Percentiles rank a stretch among this genome's conserved stretches.
phyloP scores from a whole-genome alignment of 2,797 vertebrate species.

The Botia almorhae region DNA sequence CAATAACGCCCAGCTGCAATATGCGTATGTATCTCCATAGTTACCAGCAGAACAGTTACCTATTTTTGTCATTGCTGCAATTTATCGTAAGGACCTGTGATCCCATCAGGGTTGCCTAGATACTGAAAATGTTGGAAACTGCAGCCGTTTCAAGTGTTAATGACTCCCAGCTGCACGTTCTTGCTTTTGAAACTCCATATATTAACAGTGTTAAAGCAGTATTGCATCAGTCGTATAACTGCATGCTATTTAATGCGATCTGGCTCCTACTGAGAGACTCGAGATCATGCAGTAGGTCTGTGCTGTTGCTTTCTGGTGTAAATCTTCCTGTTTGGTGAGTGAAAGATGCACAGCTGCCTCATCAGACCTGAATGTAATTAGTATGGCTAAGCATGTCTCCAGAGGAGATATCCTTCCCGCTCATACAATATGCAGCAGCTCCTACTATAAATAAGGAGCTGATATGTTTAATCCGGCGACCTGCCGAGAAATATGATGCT shows the following conservation, averaged over 20 bases:
- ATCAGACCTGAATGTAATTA: constrained; percentile 50
- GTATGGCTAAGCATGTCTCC: constrained; percentile 65
- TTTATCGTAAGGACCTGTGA: constrained; percentile 29
- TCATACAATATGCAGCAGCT: constrained; percentile 77
- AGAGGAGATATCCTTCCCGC: constrained; percentile 66
- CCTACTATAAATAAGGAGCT: constrained; percentile 78
- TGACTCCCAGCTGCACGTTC: constrained; percentile 6
- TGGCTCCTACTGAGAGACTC: background rate
- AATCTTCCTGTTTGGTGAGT: constrained; percentile 17
- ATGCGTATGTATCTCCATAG: constrained; percentile 14
- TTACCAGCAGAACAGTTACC: constrained; percentile 7
- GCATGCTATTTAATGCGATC: background rate
- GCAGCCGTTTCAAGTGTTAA: constrained; percentile 7
- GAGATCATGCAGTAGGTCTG: background rate
- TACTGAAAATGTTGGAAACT: constrained; percentile 13
- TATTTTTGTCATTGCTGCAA: constrained; percentile 36
- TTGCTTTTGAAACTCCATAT: background rate
- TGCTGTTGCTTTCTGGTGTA: background rate
- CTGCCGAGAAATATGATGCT: constrained; percentile 61
- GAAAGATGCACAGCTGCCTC: background rate
- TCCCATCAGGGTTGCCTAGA: constrained; percentile 32
- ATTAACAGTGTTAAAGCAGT: constrained; percentile 8
- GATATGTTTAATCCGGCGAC: constrained; percentile 76
- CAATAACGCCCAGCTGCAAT: background rate
- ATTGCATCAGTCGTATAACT: background rate